Evolutionary conservation across 2,797 vertebrate species (phyloP), one percentile per base, ranked within the genome.

Genomic region (Xenentodon cancila): DNA sequence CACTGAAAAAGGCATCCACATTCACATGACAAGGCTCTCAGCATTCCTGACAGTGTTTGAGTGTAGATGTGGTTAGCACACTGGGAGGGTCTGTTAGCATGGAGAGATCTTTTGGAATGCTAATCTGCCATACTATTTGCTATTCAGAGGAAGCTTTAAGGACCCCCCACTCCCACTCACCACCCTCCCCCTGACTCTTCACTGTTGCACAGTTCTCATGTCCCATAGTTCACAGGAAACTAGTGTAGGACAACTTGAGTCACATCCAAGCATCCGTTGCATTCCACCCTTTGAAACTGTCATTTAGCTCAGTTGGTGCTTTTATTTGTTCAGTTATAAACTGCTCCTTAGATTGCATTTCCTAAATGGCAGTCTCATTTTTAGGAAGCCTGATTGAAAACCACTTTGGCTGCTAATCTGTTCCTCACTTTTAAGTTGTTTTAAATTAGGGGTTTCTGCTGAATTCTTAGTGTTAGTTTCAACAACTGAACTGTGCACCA

Each of bases 101-200:
- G 86, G 84, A 77, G 80, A 65, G 68, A 40, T 65, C 81, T 74
- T 71, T 84, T 88, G 88, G 88, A 91, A 91, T 91, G 90, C 86
- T 85, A 90, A 89, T 90, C 78, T 77, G 79, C 77, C 48, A 71
- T 78, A 71, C 79, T 80, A 52, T 84, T 84, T 81, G 63, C 73
- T 76, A 85, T 83, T 86, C 79, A 89, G 64, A 73, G 49, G 75
- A 80, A 55, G 21, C 54, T 59, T 21, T 57, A 49, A 52, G 30
- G 37, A 58, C 57, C 54, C 46, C 49, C 46, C 17, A n/a, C 22
- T 62, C 47, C 20, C 17, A 19, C 22, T 62, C 47, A 59, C 17
- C 7, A 7, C 11, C 17, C 40, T 16, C 58, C 55, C 27, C 32
- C 17, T 43, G 62, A 60, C 44, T 62, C 22, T 68, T 67, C 73